A percentile compares a stretch with the other conserved stretches of the same genome.
These are phyloP conservation scores for Hypotaenidia philippensis DNA, from an alignment of 2,797 vertebrate species.

Conservation along the genomic window DNA sequence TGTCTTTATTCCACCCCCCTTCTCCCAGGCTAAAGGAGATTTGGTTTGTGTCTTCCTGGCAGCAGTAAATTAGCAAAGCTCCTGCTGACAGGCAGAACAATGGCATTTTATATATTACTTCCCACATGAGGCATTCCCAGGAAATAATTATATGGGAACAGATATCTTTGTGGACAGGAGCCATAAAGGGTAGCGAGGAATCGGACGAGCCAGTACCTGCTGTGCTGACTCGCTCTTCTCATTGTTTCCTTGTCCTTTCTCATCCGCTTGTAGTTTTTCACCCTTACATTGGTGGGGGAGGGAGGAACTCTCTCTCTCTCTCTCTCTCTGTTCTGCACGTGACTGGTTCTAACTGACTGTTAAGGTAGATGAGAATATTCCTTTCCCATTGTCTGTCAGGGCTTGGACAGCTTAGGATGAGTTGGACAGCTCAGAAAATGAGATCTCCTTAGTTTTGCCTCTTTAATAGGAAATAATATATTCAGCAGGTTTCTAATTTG, in stretches of 20 bases:
- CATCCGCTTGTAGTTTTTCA: background rate
- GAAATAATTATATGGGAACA: constrained; percentile 30
- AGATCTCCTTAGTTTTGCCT: background rate
- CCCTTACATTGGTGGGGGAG: background rate
- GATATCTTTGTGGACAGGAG: background rate
- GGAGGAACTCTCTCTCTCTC: background rate
- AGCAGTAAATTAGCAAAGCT: constrained; percentile 27
- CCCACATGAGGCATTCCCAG: constrained; percentile 25
- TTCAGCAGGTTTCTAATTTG: background rate
- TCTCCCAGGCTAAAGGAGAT: background rate
- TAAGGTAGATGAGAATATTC: background rate
- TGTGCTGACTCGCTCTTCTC: constrained; percentile 1
- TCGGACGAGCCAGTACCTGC: constrained; percentile 29
- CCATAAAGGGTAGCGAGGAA: constrained; percentile 2
- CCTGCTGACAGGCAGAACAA: background rate
- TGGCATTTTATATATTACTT: background rate
- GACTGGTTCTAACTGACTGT: background rate
- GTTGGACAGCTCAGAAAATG: background rate
- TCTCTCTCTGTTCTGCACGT: background rate
- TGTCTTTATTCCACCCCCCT: background rate
- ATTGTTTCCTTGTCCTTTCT: constrained; percentile 1
- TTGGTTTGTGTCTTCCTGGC: constrained; percentile 1
- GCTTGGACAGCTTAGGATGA: background rate
- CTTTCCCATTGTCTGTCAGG: background rate
- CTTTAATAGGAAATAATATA: background rate